phyloP scores from a whole-genome alignment of 2,888 invertebrate genomes.

The Holacanthella duospinosa region DNA sequence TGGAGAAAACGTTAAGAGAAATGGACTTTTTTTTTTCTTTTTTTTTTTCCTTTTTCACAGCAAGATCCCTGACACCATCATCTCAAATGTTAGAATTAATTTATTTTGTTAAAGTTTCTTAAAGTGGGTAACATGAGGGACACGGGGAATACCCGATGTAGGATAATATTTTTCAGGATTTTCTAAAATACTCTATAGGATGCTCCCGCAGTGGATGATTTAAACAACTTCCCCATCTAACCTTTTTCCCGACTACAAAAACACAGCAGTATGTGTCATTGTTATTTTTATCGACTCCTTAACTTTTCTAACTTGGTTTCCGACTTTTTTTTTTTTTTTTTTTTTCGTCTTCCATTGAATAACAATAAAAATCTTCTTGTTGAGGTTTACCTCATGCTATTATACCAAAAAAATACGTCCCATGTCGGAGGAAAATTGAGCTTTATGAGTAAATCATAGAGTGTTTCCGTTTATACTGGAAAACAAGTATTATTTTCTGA shows the following conservation, averaged over 20 bases:
- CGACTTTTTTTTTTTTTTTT: neutral
- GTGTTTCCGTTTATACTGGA: too few species aligned
- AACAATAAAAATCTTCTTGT: neutral
- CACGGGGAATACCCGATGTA: neutral
- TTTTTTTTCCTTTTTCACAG: neutral
- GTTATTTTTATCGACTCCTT: neutral
- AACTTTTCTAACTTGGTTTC: neutral
- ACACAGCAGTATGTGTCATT: conserved; percentile 2
- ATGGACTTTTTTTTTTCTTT: neutral
- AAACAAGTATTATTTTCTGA: too few species aligned
- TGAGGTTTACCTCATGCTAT: neutral
- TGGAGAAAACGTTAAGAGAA: neutral
- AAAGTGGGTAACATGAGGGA: neutral
- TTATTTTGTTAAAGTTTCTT: neutral
- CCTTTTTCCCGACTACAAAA: neutral
- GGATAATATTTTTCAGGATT: neutral
- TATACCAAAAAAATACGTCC: too few species aligned
- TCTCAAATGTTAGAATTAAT: too few species aligned
- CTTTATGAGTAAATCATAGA: too few species aligned
- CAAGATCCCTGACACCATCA: neutral
- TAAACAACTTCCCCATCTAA: neutral
- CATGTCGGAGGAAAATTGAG: too few species aligned
- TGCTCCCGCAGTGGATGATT: neutral
- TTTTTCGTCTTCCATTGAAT: neutral
- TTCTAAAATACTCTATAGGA: neutral